These are phyloP conservation scores for Phataginus tetradactyla DNA, from an alignment of 2,797 vertebrate species.

Conservation along the genomic window DNA sequence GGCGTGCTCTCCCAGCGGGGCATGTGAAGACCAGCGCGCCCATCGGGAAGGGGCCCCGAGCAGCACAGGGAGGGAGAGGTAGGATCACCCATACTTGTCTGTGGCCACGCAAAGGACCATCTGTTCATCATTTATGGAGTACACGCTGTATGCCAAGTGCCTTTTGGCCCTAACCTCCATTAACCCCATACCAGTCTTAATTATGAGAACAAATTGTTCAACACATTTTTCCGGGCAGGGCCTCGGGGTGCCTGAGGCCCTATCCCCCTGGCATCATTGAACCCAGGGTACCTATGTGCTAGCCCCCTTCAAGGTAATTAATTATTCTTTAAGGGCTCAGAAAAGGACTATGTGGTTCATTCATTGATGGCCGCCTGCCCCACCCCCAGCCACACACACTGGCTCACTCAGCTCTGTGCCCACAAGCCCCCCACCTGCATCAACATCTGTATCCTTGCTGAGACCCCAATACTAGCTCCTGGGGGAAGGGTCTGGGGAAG, in stretches of 20 bases:
- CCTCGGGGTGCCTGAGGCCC: background rate
- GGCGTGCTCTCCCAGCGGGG: too few relatives aligned
- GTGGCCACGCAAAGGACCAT: background rate
- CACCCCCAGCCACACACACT: background rate
- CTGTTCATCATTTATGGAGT: background rate
- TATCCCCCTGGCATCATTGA: background rate
- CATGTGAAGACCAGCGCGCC: background rate
- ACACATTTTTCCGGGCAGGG: background rate
- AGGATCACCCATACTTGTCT: background rate
- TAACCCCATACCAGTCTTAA: background rate
- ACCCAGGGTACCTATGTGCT: background rate
- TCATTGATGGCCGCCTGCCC: background rate
- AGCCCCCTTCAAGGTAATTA: background rate
- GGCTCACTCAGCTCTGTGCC: background rate
- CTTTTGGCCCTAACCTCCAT: too few relatives aligned
- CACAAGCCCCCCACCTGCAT: background rate
- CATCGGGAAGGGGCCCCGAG: background rate
- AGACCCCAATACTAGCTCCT: background rate
- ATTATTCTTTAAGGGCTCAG: background rate
- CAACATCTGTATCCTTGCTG: background rate
- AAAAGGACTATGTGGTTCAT: background rate
- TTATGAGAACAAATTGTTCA: background rate
- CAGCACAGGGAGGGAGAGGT: background rate
- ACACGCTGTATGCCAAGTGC: fast-evolving
- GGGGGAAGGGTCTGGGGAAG: background rate